A percentile compares a stretch with the other conserved stretches of the same genome.
Evolutionary conservation across 2,888 invertebrate genomes (phyloP).

Genomic region (Stenchaetothrips biformis): DNA sequence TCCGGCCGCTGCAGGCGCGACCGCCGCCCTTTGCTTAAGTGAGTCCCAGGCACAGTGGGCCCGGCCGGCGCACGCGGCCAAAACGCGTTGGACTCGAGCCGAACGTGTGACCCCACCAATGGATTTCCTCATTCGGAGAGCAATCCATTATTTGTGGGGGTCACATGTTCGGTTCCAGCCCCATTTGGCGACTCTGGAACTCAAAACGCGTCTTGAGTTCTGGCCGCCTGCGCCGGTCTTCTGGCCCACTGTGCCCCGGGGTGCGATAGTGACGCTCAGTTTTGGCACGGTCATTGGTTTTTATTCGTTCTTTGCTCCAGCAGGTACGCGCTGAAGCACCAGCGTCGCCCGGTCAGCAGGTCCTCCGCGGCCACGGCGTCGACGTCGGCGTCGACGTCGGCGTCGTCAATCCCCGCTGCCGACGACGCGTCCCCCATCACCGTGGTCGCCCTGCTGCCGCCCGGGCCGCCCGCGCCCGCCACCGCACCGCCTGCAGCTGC

Average conservation of each 20-base stretch:
- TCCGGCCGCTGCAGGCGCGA: slow-evolving; percentile 44
- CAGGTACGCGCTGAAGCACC: background rate
- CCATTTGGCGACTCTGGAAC: no score
- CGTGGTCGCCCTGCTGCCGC: background rate
- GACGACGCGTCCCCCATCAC: background rate
- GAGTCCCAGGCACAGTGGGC: background rate
- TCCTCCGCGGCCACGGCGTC: background rate
- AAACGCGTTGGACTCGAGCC: background rate
- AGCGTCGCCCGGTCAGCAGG: background rate
- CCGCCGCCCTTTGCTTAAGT: background rate
- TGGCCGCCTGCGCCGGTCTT: no score
- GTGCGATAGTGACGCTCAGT: background rate
- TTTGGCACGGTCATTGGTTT: background rate
- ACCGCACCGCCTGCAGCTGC: background rate
- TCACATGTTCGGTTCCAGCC: no score
- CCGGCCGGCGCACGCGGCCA: background rate
- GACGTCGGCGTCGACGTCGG: background rate
- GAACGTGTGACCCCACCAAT: no score
- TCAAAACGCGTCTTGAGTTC: no score
- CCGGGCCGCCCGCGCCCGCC: background rate
- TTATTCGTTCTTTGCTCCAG: background rate
- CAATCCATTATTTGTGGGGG: no score
- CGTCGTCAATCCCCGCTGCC: background rate
- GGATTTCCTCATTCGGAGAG: no score
- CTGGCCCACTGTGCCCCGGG: no score